Base-by-base conservation (phyloP, 2,797 vertebrate genomes). In the Melanotaenia parkinsoni region DNA sequence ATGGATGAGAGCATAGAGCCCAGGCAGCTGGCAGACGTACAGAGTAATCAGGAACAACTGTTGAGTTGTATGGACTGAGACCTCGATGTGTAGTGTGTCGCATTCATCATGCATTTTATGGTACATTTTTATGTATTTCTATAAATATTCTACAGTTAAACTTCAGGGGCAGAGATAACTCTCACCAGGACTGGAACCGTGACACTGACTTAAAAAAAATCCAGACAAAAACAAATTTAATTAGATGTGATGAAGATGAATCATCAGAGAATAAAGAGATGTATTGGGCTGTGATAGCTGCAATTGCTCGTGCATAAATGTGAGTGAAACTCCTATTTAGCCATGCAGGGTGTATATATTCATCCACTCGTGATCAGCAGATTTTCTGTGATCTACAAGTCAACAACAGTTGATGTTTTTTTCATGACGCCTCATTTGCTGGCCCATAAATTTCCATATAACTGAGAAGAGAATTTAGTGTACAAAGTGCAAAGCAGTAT, bases 351-450 rank as follows among this genome's bases (percentile, higher is more conserved):
- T 43, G 40, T 43, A 16, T 53, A 35, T 57, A 32, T 40, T 67
- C 63, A 62, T 70, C 5, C 12, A 22, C 47, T 53, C 13, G 20
- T 57, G 59, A 35, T 26, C 33, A 28, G 56, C 33, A 33, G 28
- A 75, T 45, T 6, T 30, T 11, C 68, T 76, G 43, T 71, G 62
- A 82, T 74, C 53, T 67, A 20, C 70, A 32, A 35, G 65, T 30
- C 13, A 20, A 68, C 61, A 60, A 75, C 63, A 63, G 57, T 59
- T 63, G 10, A 78, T 74, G 70, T 79, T 62, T 67, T 67, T 82
- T 80, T 59, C 28, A 58, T 3, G 63, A 80, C 14, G 74, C 71
- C 79, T 85, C 86, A 76, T 88, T 83, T 87, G 70, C 72, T 51
- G 62, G 65, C 40, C 37, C 0, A 26, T 53, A 63, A 1, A 66